phyloP scores from a whole-genome alignment of 2,888 invertebrate genomes.

The Mythimna vitellina region DNA sequence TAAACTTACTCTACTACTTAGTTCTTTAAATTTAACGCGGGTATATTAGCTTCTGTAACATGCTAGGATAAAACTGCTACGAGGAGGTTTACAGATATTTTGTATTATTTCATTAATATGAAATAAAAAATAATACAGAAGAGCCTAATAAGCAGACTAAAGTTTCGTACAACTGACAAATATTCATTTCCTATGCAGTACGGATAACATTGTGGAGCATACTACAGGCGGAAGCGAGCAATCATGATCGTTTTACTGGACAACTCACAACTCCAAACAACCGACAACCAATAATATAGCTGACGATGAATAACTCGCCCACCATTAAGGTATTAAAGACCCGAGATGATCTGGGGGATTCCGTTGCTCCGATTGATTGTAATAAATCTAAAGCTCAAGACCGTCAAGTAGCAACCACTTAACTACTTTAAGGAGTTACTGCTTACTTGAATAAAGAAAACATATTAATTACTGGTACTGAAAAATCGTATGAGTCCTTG shows the following conservation, averaged over 20 bases:
- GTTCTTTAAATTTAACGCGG: neutral
- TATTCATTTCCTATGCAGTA: constrained; percentile 21
- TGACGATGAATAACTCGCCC: constrained; percentile 39
- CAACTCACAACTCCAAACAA: constrained; percentile 50
- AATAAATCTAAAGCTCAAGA: constrained; percentile 12
- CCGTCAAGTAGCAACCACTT: neutral
- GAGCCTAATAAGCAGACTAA: neutral
- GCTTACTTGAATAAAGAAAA: neutral
- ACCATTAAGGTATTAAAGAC: constrained; percentile 38
- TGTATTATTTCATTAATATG: neutral
- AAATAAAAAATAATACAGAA: neutral
- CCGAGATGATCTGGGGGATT: constrained; percentile 8
- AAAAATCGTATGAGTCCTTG: constrained; percentile 16
- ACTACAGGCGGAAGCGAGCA: constrained; percentile 76
- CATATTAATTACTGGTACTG: neutral
- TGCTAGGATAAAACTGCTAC: neutral
- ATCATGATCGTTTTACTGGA: constrained; percentile 73
- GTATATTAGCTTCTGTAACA: neutral
- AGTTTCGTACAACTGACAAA: constrained; percentile 15
- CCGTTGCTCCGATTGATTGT: neutral
- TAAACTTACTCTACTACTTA: no score
- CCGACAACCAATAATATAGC: constrained; percentile 56
- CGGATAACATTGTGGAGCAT: constrained; percentile 27
- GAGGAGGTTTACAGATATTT: neutral
- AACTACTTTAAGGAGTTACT: neutral